These are phyloP conservation scores for Lottia scabra DNA, from an alignment of 2,888 invertebrate genomes.

Conservation along the genomic window DNA sequence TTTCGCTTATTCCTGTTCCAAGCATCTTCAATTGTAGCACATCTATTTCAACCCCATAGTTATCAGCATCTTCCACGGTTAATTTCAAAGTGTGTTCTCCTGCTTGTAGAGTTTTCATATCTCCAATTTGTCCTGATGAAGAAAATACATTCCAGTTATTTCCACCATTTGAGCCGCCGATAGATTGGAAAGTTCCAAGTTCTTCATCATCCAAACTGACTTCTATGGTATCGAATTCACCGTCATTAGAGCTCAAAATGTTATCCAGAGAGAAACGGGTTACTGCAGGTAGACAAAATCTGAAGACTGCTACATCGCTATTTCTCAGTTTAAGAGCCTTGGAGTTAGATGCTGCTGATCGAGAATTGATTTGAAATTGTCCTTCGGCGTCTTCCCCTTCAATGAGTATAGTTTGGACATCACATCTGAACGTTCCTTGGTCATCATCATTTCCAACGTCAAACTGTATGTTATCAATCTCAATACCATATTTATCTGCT, in stretches of 20 bases:
- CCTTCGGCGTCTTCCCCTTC: too few species aligned
- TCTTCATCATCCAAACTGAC: slow-evolving; percentile 2
- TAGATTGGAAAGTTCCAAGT: slow-evolving; percentile 13
- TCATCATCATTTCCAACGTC: slow-evolving; percentile 32
- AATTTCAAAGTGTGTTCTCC: slow-evolving; percentile 36
- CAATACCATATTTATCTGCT: slow-evolving; percentile 33
- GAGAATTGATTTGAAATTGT: too few species aligned
- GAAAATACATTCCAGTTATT: slow-evolving; percentile 14
- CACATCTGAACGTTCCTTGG: background rate
- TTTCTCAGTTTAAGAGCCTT: background rate
- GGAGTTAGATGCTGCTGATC: background rate
- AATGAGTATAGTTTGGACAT: too few species aligned
- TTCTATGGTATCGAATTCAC: slow-evolving; percentile 10
- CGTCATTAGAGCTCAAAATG: slow-evolving; percentile 14
- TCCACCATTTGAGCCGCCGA: background rate
- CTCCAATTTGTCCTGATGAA: too few species aligned
- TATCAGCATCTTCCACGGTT: slow-evolving; percentile 25
- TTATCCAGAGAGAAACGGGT: slow-evolving; percentile 5
- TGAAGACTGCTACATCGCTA: slow-evolving; percentile 3
- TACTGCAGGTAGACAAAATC: slow-evolving; percentile 13
- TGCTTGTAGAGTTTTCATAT: slow-evolving; percentile 19
- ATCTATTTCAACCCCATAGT: slow-evolving; percentile 42
- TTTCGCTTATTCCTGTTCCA: too few species aligned
- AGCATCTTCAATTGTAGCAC: too few species aligned
- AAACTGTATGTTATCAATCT: slow-evolving; percentile 42